Evolutionary conservation across 2,888 invertebrate species (phyloP), one percentile per base, ranked within the genome.

Genomic region (Drymonia ruficornis): DNA sequence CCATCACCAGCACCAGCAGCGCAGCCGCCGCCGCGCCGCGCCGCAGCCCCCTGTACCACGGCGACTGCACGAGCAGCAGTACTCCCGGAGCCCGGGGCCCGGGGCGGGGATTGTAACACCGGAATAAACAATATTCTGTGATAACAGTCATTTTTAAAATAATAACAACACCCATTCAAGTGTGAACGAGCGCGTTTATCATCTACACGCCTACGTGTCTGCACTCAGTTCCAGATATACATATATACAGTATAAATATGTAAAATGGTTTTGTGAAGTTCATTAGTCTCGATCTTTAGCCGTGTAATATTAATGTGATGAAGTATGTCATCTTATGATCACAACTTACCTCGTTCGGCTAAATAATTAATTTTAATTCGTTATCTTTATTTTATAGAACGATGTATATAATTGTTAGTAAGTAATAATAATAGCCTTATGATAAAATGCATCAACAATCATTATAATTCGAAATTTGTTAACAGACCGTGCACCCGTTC

Each of bases 391-490:
- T 40, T 16, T 2, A 9, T 40, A 40, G 16, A 40, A 40, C 15
- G n/a, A 40, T 16, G 12, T 31, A 36, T 16, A 40, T 40, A 9
- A 16, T 40, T 16, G 40, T 40, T 40, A 16, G 16, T n/a, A 38
- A 2, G 15, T 36, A 11, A 36, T 5, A n/a, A 36, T n/a, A n/a
- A 7, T 36, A 36, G 36, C n/a, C 52, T 46, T 34, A 18, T 12
- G 16, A 6, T 47, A 34, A 47, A 67, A 70, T 59, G 60, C 64
- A 64, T 63, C 55, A 68, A 65, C 65, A 71, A 59, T 52, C 36
- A 43, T 23, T 58, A 61, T 62, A 63, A 59, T 61, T 18, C 44
- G 38, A 44, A 44, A 36, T 12, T 36, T 28, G 9, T 47, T 18
- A 50, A 50, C 42, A 50, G 50, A 40, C 34, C 29, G 29, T 43